Conservation (phyloP, 1,140 invertebrate genomes). For the Gonatopus flavifemur region DNA sequence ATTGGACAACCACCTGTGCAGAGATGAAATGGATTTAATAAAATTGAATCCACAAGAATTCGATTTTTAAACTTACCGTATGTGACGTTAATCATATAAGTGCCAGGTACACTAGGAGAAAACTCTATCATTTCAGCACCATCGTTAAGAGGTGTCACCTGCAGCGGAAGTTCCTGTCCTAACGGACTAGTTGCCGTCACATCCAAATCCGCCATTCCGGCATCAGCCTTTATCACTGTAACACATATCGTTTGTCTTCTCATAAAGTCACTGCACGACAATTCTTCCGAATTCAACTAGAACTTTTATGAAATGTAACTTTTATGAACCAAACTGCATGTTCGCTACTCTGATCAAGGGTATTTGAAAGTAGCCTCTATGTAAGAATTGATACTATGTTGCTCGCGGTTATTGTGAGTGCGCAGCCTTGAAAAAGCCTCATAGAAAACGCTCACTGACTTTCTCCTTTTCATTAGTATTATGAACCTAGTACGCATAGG, state of each 20-base stretch:
- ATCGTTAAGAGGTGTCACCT: constrained; percentile 74
- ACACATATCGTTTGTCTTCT: too few species aligned
- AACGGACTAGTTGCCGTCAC: constrained; percentile 86
- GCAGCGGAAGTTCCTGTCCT: constrained; percentile 82
- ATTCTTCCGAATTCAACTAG: too few species aligned
- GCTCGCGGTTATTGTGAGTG: constrained; percentile 33
- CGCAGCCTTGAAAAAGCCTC: constrained; percentile 37
- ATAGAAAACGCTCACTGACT: constrained; percentile 36
- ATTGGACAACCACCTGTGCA: constrained; percentile 60
- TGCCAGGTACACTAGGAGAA: constrained; percentile 82
- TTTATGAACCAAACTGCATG: too few species aligned
- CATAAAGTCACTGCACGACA: too few species aligned
- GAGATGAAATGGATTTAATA: neutral
- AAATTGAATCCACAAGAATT: neutral
- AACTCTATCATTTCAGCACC: constrained; percentile 80
- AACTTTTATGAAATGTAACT: too few species aligned
- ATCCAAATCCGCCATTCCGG: constrained; percentile 87
- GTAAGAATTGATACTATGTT: constrained; percentile 37
- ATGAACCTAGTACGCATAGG: too few species aligned
- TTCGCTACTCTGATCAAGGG: constrained; percentile 25
- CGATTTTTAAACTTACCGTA: constrained; percentile 70
- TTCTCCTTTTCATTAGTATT: too few species aligned
- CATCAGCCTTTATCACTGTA: constrained; percentile 82
- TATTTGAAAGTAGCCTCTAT: constrained; percentile 49
- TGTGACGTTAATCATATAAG: constrained; percentile 84